These are phyloP conservation scores for Habroteleia sp. DNA, from an alignment of 2,888 invertebrate genomes.

Conservation along the genomic window DNA sequence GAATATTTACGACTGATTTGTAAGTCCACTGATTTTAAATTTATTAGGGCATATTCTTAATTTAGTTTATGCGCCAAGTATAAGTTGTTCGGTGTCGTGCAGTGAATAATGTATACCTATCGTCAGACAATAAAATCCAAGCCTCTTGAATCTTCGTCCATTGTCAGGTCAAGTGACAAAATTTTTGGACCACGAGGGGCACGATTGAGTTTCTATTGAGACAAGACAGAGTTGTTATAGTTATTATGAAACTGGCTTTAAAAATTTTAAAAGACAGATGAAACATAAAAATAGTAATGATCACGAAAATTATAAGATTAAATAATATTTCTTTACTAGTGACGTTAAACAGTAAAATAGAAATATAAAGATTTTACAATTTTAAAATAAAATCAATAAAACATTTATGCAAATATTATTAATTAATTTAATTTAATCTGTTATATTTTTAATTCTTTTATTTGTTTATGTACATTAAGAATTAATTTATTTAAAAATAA, in stretches of 20 bases:
- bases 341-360: too few relatives aligned
- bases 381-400: too few relatives aligned
- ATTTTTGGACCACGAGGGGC: conserved; percentile 8
- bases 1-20: background rate
- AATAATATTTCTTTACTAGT: too few relatives aligned
- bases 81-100: conserved; percentile 3
- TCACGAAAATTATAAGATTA: too few relatives aligned
- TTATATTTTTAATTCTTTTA: too few relatives aligned
- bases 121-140: conserved; percentile 28
- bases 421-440: too few relatives aligned
- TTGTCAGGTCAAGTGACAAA: conserved; percentile 28
- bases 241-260: background rate
- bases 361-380: too few relatives aligned
- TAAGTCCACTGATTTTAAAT: background rate
- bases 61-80: background rate
- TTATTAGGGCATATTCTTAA: background rate
- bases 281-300: too few relatives aligned
- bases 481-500: too few relatives aligned
- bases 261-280: too few relatives aligned
- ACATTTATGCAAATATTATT: too few relatives aligned
- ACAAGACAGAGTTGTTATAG: background rate
- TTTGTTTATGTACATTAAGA: too few relatives aligned
- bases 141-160: conserved; percentile 2
- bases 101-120: conserved; percentile 26
- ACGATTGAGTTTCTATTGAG: background rate